phyloP scores from a whole-genome alignment of 2,888 invertebrate species.

The Drosophila seclusa region DNA sequence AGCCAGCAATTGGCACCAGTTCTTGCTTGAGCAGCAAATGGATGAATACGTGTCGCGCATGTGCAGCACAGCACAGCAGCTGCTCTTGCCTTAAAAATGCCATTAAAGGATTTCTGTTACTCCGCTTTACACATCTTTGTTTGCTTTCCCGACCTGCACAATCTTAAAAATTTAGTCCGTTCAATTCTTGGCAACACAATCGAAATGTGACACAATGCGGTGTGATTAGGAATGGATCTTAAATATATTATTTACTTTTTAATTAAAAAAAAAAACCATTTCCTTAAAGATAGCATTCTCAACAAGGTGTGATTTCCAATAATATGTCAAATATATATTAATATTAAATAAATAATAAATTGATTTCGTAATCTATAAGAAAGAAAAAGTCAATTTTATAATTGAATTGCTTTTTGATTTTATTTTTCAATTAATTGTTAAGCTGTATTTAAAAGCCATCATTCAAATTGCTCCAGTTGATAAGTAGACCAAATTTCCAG shows the following conservation, averaged over 20 bases:
- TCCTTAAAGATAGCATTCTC: not conserved
- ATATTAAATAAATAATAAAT: not conserved
- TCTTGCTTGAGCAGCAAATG: conserved; percentile 1
- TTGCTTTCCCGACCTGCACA: conserved; percentile 59
- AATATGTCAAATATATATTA: not conserved
- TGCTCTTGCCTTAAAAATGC: conserved; percentile 30
- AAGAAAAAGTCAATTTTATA: not conserved
- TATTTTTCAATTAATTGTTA: conserved; percentile 7
- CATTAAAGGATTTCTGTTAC: conserved; percentile 33
- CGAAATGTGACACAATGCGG: not conserved
- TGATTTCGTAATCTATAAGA: conserved; percentile 5
- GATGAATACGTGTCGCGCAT: conserved; percentile 48
- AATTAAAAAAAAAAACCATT: not conserved
- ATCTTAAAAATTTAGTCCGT: conserved; percentile 15
- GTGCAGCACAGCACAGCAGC: conserved; percentile 59
- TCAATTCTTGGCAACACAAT: conserved; percentile 3
- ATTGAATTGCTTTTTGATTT: conserved; percentile 7
- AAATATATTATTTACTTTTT: not conserved
- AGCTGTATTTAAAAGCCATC: not conserved
- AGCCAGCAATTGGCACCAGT: conserved; percentile 18
- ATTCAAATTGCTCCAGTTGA: conserved; percentile 14
- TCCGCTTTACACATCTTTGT: conserved; percentile 44
- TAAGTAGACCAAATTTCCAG: conserved; percentile 19
- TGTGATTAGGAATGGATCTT: not conserved
- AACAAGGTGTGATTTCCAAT: not conserved